Percentiles rank a stretch among this genome's conserved stretches.
Conservation (phyloP, 2,888 invertebrate genomes). For the Oligia strigilis region DNA sequence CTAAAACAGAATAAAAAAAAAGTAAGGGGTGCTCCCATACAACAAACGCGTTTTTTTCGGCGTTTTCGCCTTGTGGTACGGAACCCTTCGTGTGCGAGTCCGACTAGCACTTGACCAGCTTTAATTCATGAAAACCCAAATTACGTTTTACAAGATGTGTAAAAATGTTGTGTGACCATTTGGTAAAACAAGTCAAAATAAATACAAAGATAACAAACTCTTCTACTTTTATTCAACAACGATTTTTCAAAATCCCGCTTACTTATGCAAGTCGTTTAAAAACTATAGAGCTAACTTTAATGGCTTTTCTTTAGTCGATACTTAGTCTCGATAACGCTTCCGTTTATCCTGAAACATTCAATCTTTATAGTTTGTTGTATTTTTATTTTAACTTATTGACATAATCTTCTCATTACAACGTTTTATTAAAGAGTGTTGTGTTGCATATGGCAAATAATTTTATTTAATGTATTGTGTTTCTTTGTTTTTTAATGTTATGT, state of each 20-base stretch:
- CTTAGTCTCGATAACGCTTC: constrained; percentile 45
- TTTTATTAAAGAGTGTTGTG: neutral
- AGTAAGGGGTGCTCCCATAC: too few relatives aligned
- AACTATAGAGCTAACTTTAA: constrained; percentile 54
- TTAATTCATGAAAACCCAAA: neutral
- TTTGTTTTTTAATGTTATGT: neutral
- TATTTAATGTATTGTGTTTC: neutral
- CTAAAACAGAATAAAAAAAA: too few relatives aligned
- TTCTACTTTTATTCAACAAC: neutral
- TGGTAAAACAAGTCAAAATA: neutral
- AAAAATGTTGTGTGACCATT: neutral
- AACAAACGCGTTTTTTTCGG: too few relatives aligned
- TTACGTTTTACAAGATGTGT: neutral
- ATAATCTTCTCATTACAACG: neutral
- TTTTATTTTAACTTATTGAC: neutral
- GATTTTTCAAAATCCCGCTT: constrained; percentile 20
- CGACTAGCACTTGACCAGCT: too few relatives aligned
- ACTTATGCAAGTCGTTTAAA: constrained; percentile 46
- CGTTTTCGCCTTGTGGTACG: too few relatives aligned
- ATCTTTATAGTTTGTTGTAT: constrained; percentile 10
- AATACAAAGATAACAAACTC: neutral
- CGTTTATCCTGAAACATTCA: constrained; percentile 27
- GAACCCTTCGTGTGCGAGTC: too few relatives aligned
- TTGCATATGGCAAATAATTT: too few relatives aligned
- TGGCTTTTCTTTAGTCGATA: constrained; percentile 51